A percentile compares a stretch with the other conserved stretches of the same genome.
These are phyloP conservation scores for Pseudobourletiella spinata DNA, from an alignment of 1,140 invertebrate genomes.

Conservation along the genomic window DNA sequence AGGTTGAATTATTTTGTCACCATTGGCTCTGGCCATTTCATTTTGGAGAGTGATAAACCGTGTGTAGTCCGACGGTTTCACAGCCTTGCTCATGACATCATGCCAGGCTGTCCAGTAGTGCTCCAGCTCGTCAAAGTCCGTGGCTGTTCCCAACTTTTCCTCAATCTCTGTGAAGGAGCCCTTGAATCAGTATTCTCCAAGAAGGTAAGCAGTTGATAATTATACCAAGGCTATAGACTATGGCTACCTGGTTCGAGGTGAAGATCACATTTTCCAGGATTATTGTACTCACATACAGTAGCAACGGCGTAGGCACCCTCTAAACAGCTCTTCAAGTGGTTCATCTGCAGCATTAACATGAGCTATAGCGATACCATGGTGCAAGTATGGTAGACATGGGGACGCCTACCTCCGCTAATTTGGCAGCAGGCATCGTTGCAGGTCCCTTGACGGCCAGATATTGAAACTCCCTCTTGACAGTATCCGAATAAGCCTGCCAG, in stretches of 20 bases:
- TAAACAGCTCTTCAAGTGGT: slow-evolving; percentile 14
- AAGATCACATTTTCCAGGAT: slow-evolving; percentile 16
- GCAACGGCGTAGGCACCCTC: slow-evolving; percentile 24
- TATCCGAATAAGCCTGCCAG: neutral
- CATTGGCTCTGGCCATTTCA: slow-evolving; percentile 17
- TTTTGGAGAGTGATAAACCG: slow-evolving; percentile 18
- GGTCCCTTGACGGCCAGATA: slow-evolving; percentile 24
- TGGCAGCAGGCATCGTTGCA: slow-evolving; percentile 14
- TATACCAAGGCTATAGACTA: too few species aligned
- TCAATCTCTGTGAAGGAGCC: slow-evolving; percentile 40
- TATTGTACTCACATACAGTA: slow-evolving; percentile 28
- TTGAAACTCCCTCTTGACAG: slow-evolving; percentile 20
- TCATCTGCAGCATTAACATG: slow-evolving; percentile 13
- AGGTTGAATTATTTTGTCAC: too few species aligned
- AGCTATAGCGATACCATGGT: neutral
- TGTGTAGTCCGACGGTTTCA: slow-evolving; percentile 7
- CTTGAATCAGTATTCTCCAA: too few species aligned
- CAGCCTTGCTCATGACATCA: slow-evolving; percentile 10
- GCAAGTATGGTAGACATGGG: neutral
- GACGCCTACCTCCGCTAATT: too few species aligned
- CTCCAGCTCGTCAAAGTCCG: slow-evolving; percentile 46
- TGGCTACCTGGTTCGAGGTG: slow-evolving; percentile 4
- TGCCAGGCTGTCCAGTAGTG: slow-evolving; percentile 54
- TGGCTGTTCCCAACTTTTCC: slow-evolving; percentile 38
- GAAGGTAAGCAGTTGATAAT: too few species aligned